These are phyloP conservation scores for Myocastor coypus DNA, from an alignment of 2,113 vertebrate genomes.

Conservation along the genomic window DNA sequence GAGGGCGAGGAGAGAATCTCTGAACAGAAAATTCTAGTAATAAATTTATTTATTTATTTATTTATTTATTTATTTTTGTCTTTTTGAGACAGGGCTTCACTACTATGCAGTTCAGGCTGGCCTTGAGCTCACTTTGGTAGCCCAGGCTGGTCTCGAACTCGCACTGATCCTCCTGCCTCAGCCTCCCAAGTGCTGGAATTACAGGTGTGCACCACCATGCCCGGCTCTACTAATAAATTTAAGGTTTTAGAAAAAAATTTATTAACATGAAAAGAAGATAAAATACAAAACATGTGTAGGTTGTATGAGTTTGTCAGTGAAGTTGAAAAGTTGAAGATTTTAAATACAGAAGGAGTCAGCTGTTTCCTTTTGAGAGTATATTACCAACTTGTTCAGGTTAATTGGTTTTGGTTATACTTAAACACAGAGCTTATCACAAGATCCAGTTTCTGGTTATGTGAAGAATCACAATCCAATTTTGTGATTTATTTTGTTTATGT, in stretches of 20 bases:
- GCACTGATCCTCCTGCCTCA: no score
- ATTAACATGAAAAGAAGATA: not conserved
- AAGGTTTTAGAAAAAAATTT: slow-evolving; percentile 41
- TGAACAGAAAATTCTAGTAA: not conserved
- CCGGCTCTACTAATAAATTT: not conserved
- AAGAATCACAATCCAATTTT: slow-evolving; percentile 49
- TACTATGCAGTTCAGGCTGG: no score
- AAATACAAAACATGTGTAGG: not conserved
- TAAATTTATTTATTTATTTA: not conserved
- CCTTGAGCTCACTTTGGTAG: no score
- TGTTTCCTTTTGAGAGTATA: slow-evolving; percentile 56
- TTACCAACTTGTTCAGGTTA: slow-evolving; percentile 47
- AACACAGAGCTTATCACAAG: slow-evolving; percentile 60
- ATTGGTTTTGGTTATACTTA: slow-evolving; percentile 46
- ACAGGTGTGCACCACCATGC: no score
- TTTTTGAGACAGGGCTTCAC: no score
- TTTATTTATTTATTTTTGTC: no score
- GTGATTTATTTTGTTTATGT: slow-evolving; percentile 46
- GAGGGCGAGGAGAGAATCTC: not conserved
- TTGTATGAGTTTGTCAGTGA: slow-evolving; percentile 10
- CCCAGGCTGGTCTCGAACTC: no score
- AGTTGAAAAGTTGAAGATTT: slow-evolving; percentile 13
- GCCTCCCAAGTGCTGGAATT: no score
- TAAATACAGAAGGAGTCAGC: slow-evolving; percentile 54
- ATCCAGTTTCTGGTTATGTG: slow-evolving; percentile 41